Evolutionary conservation across 1,140 invertebrate genomes (phyloP).

Genomic region (Trachymyrmex cornetzi): DNA sequence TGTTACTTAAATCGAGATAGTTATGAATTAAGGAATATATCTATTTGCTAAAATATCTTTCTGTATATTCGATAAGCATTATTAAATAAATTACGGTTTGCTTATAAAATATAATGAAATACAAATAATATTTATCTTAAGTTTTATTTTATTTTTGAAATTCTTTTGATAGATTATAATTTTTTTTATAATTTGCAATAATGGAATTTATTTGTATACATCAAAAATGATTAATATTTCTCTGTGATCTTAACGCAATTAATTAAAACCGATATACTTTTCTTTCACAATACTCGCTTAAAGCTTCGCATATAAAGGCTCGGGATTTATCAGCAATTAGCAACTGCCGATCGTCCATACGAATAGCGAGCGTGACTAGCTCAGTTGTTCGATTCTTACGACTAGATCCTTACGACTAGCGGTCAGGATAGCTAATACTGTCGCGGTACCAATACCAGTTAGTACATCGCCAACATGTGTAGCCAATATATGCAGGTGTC

Average conservation of each 20-base stretch:
- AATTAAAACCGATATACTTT: not conserved
- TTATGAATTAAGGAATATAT: too few relatives aligned
- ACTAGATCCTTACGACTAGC: constrained; percentile 34
- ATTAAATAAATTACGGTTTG: not conserved
- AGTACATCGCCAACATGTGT: constrained; percentile 73
- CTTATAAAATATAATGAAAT: not conserved
- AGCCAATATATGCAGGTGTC: constrained; percentile 68
- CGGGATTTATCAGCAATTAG: constrained; percentile 61
- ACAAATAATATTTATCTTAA: not conserved
- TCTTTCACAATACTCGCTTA: not conserved
- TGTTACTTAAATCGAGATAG: too few relatives aligned
- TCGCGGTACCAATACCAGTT: constrained; percentile 35
- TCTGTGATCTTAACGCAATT: not conserved
- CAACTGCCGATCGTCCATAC: constrained; percentile 46
- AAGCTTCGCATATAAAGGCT: not conserved
- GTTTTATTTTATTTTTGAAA: not conserved
- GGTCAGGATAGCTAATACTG: constrained; percentile 60
- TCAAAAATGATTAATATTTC: constrained; percentile 3
- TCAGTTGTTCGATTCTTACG: constrained; percentile 54
- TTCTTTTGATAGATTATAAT: not conserved
- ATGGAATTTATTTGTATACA: not conserved
- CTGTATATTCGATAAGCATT: not conserved
- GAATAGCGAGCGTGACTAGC: constrained; percentile 72
- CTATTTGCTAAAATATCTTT: not conserved
- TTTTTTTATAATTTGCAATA: not conserved